Conservation (phyloP, 2,113 vertebrate species). For the Crotalus tigris region DNA sequence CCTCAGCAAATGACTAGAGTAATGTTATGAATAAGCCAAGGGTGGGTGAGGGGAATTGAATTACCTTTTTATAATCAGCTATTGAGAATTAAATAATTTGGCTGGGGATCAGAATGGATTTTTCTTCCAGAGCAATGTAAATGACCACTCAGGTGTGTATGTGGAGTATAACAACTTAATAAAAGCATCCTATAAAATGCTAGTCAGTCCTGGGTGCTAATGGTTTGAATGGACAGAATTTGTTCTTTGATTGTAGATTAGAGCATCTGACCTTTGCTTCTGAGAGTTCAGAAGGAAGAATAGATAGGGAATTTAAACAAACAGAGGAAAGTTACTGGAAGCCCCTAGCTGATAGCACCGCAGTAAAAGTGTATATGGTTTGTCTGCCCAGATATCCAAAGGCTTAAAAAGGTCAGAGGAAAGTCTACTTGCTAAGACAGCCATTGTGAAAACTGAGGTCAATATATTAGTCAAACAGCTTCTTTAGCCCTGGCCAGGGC, state of each 20-base stretch:
- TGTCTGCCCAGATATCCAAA: neutral
- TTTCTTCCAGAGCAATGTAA: neutral
- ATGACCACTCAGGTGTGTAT: neutral
- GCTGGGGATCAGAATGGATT: constrained; percentile 1
- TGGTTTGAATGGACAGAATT: constrained; percentile 3
- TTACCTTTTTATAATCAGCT: neutral
- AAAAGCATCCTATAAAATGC: neutral
- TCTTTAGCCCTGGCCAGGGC: neutral
- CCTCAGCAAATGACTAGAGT: constrained; percentile 5
- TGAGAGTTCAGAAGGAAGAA: constrained; percentile 32
- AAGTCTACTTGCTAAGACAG: neutral
- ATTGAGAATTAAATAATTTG: neutral
- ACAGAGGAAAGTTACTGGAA: neutral
- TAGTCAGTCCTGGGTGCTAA: neutral
- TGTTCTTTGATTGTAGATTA: neutral
- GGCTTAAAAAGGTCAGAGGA: constrained; percentile 2
- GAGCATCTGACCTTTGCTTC: neutral
- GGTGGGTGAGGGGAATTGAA: neutral
- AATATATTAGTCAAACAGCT: neutral
- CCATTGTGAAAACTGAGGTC: neutral
- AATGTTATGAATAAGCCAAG: neutral
- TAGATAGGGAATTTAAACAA: neutral
- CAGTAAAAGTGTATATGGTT: neutral
- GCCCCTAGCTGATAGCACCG: neutral
- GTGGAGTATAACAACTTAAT: neutral